These are phyloP conservation scores for Lasius platythorax DNA, from an alignment of 2,888 invertebrate genomes.

Conservation along the genomic window DNA sequence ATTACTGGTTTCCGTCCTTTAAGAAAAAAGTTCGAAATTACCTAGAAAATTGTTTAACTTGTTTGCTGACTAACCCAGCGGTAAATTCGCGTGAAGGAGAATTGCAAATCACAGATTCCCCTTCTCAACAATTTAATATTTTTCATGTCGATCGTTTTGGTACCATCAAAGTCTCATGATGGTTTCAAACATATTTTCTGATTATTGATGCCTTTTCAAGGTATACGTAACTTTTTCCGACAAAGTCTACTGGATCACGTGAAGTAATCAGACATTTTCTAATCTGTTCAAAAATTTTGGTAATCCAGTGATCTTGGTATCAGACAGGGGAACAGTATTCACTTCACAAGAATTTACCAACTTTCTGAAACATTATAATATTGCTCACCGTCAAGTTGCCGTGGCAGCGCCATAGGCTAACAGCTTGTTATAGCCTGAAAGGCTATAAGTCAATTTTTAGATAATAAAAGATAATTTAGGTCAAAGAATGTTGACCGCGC, in stretches of 20 bases:
- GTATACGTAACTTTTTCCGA: not conserved
- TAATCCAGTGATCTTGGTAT: too few species aligned
- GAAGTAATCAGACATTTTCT: not conserved
- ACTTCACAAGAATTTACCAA: too few species aligned
- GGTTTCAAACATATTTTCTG: not conserved
- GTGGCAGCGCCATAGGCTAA: not conserved
- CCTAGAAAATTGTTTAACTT: not conserved
- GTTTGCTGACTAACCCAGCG: not conserved
- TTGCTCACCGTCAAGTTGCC: not conserved
- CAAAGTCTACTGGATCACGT: not conserved
- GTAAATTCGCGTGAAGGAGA: not conserved
- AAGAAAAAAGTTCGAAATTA: too few species aligned
- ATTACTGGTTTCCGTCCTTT: constrained; percentile 15
- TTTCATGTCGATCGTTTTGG: not conserved
- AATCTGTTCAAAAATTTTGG: too few species aligned
- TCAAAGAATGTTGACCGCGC: too few species aligned
- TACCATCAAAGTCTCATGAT: not conserved
- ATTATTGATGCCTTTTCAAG: not conserved
- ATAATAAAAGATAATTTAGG: too few species aligned
- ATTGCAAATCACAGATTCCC: not conserved
- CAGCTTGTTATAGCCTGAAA: not conserved
- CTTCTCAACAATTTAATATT: too few species aligned
- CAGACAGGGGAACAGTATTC: too few species aligned
- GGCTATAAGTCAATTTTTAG: too few species aligned
- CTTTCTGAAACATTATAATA: too few species aligned